Percentiles rank a stretch among this genome's conserved stretches.
Conservation (phyloP, 2,797 vertebrate species). For the Delichon dasypus region DNA sequence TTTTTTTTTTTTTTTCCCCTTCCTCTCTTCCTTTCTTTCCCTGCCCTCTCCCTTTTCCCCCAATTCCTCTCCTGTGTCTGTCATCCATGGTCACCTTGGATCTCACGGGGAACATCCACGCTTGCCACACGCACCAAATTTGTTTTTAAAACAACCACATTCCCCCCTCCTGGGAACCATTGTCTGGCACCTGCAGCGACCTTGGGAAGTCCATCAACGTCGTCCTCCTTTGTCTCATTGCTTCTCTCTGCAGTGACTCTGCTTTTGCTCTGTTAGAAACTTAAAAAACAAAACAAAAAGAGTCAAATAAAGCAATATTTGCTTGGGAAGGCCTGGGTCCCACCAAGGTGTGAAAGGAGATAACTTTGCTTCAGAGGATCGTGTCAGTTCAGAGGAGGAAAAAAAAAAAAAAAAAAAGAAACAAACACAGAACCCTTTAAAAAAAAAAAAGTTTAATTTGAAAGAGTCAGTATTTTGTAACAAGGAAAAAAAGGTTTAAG, state of each 20-base stretch:
- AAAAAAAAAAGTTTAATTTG: neutral
- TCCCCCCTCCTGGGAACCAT: conserved; percentile 72
- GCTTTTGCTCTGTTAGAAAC: conserved; percentile 86
- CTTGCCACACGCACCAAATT: conserved; percentile 77
- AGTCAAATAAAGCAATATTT: conserved; percentile 68
- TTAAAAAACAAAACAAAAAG: neutral
- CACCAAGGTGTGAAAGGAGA: conserved; percentile 68
- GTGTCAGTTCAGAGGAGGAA: neutral
- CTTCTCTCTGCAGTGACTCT: conserved; percentile 86
- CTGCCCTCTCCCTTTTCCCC: conserved; percentile 59
- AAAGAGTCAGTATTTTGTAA: conserved; percentile 63
- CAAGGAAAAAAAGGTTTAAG: conserved; percentile 48
- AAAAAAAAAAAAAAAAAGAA: neutral
- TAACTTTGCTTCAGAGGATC: conserved; percentile 62
- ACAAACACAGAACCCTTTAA: neutral
- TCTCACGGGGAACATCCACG: conserved; percentile 86
- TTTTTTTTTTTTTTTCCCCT: conserved; percentile 58
- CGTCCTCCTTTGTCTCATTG: conserved; percentile 87
- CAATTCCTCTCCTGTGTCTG: conserved; percentile 71
- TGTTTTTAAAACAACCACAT: conserved; percentile 72
- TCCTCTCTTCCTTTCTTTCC: conserved; percentile 72
- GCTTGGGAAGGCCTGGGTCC: conserved; percentile 72
- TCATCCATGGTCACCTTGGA: conserved; percentile 85
- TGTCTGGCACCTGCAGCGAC: conserved; percentile 83
- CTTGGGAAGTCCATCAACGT: conserved; percentile 86